phyloP scores from a whole-genome alignment of 2,113 vertebrate species.

The Callorhinus ursinus region DNA sequence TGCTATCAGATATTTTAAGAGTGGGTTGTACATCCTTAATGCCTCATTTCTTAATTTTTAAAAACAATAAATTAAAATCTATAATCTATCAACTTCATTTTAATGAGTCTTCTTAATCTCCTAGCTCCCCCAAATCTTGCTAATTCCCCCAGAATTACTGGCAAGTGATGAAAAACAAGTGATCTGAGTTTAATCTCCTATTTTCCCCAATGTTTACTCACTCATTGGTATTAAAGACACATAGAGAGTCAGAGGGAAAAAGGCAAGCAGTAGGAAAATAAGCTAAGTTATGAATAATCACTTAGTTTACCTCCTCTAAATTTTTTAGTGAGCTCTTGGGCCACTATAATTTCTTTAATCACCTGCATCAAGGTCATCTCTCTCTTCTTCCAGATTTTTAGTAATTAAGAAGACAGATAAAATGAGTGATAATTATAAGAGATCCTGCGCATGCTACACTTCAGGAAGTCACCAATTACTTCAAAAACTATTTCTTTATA shows the following conservation, averaged over 20 bases:
- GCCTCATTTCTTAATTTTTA: conserved; percentile 33
- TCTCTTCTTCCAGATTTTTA: conserved; percentile 47
- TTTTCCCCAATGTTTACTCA: conserved; percentile 14
- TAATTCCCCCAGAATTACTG: not conserved
- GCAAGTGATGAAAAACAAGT: conserved; percentile 26
- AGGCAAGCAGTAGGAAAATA: not conserved
- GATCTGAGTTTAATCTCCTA: not conserved
- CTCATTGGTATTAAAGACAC: conserved; percentile 8
- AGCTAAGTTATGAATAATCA: not conserved
- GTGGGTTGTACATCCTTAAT: not conserved
- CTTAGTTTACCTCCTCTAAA: not conserved
- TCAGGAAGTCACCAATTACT: conserved; percentile 30
- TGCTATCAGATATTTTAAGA: conserved; percentile 25
- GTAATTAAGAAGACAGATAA: conserved; percentile 53
- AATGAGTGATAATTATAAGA: conserved; percentile 47
- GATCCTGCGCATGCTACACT: not conserved
- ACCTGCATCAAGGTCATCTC: not conserved
- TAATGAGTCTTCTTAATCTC: conserved; percentile 15
- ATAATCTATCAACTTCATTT: not conserved
- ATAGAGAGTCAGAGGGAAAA: not conserved
- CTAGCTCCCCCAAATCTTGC: not conserved
- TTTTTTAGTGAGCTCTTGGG: conserved; percentile 34
- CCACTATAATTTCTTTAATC: conserved; percentile 5
- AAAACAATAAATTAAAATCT: conserved; percentile 39
- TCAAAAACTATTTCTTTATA: conserved; percentile 29